Percentiles rank a stretch among this genome's conserved stretches.
phyloP scores from a whole-genome alignment of 2,888 invertebrate genomes.

The Epinotia bilunana region DNA sequence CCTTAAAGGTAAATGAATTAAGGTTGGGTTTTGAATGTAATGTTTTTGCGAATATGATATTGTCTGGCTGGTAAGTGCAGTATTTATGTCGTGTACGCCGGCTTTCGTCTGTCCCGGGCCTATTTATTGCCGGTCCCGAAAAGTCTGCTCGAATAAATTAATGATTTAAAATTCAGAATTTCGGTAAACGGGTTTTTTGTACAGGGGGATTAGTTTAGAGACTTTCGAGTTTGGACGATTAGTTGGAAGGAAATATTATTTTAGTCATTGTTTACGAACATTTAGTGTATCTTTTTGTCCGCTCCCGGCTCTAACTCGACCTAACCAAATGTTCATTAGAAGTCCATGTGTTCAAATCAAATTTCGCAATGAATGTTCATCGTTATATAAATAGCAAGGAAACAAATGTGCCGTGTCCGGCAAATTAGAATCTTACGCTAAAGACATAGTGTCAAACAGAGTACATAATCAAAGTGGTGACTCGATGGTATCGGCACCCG shows the following conservation, averaged over 20 bases:
- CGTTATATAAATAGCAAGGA: background rate
- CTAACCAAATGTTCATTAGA: background rate
- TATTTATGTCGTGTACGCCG: conserved; percentile 72
- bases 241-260: conserved; percentile 8
- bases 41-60: background rate
- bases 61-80: conserved; percentile 51
- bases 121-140: conserved; percentile 75
- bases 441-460: conserved; percentile 21
- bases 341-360: background rate
- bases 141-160: conserved; percentile 73
- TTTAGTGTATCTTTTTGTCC: background rate
- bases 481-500: conserved; percentile 55
- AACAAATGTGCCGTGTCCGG: background rate
- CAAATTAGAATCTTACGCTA: conserved; percentile 5
- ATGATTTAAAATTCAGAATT: conserved; percentile 62
- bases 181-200: conserved; percentile 52
- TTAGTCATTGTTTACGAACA: background rate
- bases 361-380: conserved; percentile 14
- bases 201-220: conserved; percentile 22
- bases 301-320: background rate
- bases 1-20: conserved; percentile 10
- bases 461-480: conserved; percentile 2
- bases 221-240: conserved; percentile 19
- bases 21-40: conserved; percentile 18
- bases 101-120: conserved; percentile 71